Evolutionary conservation across 2,113 vertebrate species (phyloP).

Genomic region (Physeter macrocephalus): DNA sequence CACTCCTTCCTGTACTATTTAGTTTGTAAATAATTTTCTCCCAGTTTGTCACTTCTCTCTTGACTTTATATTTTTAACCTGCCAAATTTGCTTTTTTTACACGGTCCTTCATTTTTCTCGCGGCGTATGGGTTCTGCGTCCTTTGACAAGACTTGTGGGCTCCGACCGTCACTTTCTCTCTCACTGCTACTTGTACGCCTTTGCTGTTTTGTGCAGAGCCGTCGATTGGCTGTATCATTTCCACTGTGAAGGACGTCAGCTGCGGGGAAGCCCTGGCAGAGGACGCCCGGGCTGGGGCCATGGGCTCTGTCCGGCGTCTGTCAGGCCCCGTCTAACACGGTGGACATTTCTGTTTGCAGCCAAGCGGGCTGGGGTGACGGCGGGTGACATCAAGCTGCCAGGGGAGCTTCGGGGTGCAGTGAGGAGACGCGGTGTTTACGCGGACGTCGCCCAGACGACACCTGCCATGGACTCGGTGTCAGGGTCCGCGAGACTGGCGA

Average conservation of each 20-base stretch:
- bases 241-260: background rate
- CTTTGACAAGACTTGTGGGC: background rate
- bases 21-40: background rate
- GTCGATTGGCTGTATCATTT: background rate
- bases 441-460: background rate
- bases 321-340: background rate
- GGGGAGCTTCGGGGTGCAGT: background rate
- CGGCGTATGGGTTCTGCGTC: background rate
- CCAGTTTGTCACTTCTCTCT: background rate
- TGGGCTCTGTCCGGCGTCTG: background rate
- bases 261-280: background rate
- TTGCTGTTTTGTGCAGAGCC: background rate
- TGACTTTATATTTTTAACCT: background rate
- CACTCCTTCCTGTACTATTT: background rate
- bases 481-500: fast-evolving
- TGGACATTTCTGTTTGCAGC: background rate
- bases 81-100: background rate
- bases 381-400: background rate
- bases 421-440: background rate
- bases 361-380: background rate
- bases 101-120: no score
- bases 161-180: background rate
- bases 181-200: background rate
- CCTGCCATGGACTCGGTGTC: no score
- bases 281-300: background rate